Evolutionary conservation across 1,140 invertebrate genomes (phyloP).

Genomic region (Phymorhynchus buccinoides): DNA sequence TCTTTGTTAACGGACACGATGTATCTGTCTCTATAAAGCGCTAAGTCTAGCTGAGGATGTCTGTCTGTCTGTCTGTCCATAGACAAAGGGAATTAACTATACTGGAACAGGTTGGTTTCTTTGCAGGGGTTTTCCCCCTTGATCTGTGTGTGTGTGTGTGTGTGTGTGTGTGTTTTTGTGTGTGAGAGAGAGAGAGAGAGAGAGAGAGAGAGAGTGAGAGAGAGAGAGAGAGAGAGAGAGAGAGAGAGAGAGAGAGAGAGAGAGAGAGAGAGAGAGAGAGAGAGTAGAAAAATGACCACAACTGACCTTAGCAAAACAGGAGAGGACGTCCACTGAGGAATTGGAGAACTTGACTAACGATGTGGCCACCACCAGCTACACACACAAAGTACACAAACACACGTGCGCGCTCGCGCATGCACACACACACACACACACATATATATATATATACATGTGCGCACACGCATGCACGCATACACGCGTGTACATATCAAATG

Average conservation of each 20-base stretch:
- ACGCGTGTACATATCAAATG: background rate
- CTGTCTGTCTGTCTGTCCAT: too few species aligned
- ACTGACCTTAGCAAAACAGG: slow-evolving; percentile 88
- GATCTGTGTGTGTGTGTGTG: too few species aligned
- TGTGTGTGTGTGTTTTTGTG: too few species aligned
- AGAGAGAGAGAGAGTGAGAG: background rate
- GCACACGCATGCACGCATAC: background rate
- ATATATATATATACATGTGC: background rate
- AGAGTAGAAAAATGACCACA: background rate
- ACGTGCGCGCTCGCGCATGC: background rate
- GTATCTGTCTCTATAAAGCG: too few species aligned
- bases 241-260: background rate
- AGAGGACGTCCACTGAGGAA: slow-evolving; percentile 91
- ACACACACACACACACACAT: background rate
- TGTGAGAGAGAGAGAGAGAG: too few species aligned
- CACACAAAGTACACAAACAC: slow-evolving; percentile 37
- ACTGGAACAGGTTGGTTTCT: too few species aligned
- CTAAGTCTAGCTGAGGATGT: too few species aligned
- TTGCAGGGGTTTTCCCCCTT: too few species aligned
- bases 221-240: background rate
- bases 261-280: too few species aligned
- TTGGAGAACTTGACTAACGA: slow-evolving; percentile 90
- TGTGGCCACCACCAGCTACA: slow-evolving; percentile 78
- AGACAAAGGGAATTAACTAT: too few species aligned
- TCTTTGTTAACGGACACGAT: too few species aligned